Evolutionary conservation across 1,140 invertebrate genomes (phyloP).

Genomic region (Papilio dardanus): DNA sequence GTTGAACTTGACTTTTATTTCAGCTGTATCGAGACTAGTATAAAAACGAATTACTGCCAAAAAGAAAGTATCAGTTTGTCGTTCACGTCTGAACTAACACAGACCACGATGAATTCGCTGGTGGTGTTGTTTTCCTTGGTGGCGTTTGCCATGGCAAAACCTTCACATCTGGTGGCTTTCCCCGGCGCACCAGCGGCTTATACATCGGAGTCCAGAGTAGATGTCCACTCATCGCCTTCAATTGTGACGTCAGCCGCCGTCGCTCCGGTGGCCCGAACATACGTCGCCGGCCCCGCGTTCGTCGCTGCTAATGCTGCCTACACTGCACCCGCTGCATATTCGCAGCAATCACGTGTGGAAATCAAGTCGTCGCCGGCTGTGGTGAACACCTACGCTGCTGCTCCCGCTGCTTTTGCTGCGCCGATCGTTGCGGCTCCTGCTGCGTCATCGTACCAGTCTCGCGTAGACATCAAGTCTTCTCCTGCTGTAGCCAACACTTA

Average conservation of each 20-base stretch:
- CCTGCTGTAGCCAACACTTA: conserved; percentile 45
- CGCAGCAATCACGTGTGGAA: neutral
- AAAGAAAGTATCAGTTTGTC: conserved; percentile 76
- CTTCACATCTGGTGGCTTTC: conserved; percentile 58
- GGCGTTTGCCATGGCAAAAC: conserved; percentile 74
- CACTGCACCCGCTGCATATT: neutral
- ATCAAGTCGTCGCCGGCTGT: conserved; percentile 39
- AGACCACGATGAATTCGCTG: conserved; percentile 81
- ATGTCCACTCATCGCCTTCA: conserved; percentile 26
- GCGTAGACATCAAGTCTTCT: conserved; percentile 4
- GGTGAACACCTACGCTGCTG: conserved; percentile 39
- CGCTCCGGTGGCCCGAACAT: conserved; percentile 8
- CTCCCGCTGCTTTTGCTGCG: conserved; percentile 12
- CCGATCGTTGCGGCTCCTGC: neutral
- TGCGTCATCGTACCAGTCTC: conserved; percentile 25
- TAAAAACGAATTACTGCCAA: conserved; percentile 61
- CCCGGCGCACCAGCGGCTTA: conserved; percentile 13
- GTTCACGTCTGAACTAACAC: conserved; percentile 73
- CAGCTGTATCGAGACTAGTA: conserved; percentile 55
- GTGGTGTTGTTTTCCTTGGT: conserved; percentile 83
- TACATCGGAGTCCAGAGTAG: conserved; percentile 24
- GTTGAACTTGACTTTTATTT: conserved; percentile 76
- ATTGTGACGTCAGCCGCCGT: conserved; percentile 25
- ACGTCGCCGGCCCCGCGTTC: neutral
- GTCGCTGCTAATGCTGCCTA: neutral